These are phyloP conservation scores for Stratiolaelaps scimitus DNA, from an alignment of 1,140 invertebrate genomes.

Conservation along the genomic window DNA sequence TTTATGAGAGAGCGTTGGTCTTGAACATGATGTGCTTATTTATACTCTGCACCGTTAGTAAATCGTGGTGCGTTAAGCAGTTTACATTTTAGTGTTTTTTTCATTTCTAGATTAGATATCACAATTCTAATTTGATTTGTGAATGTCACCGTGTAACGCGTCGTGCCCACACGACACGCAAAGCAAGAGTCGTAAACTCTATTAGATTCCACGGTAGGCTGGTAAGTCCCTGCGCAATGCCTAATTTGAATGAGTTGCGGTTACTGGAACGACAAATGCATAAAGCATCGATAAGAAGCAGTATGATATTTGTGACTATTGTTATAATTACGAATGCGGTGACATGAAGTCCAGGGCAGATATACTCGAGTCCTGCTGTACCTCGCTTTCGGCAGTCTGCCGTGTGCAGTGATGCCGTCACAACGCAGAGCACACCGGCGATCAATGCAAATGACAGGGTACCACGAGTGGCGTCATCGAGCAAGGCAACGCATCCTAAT, in stretches of 20 bases:
- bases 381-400: background rate
- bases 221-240: conserved; percentile 3
- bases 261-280: conserved; percentile 2
- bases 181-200: conserved; percentile 7
- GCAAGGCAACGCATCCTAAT: conserved; percentile 23
- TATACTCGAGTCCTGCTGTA: conserved; percentile 9
- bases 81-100: too few species aligned
- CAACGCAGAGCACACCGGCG: background rate
- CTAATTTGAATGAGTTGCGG: conserved; percentile 12
- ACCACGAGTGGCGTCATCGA: conserved; percentile 4
- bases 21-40: too few species aligned
- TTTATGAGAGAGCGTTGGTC: too few species aligned
- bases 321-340: conserved; percentile 10
- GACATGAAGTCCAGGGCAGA: background rate
- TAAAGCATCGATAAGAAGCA: conserved; percentile 4
- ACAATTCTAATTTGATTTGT: background rate
- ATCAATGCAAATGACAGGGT: conserved; percentile 5
- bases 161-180: conserved; percentile 17
- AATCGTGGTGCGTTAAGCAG: too few species aligned
- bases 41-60: too few species aligned
- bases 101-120: too few species aligned
- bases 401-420: conserved; percentile 21
- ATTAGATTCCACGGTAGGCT: background rate
- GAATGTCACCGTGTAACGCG: background rate
- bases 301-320: background rate